Conservation (phyloP, 2,797 vertebrate species). For the Oryzias sinensis region DNA sequence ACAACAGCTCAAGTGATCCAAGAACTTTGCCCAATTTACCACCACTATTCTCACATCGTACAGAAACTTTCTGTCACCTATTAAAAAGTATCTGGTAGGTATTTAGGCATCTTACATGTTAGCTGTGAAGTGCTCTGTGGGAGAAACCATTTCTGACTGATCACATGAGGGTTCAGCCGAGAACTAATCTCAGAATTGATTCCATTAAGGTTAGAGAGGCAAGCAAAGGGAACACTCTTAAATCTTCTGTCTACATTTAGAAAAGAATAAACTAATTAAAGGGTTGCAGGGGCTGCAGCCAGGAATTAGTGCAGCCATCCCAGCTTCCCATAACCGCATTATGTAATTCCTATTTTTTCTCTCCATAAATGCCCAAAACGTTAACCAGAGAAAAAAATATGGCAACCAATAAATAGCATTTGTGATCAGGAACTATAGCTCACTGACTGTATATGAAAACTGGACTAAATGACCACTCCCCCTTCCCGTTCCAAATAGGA, state of each 20-base stretch:
- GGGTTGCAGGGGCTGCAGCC: constrained; percentile 46
- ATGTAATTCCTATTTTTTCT: constrained; percentile 22
- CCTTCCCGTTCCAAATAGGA: too few relatives aligned
- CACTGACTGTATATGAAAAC: too few relatives aligned
- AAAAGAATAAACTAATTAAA: constrained; percentile 69
- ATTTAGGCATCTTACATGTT: constrained; percentile 33
- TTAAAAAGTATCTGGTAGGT: constrained; percentile 17
- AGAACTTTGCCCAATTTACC: background rate
- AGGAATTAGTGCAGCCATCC: constrained; percentile 46
- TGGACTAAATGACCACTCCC: too few relatives aligned
- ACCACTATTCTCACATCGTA: background rate
- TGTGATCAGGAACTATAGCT: too few relatives aligned
- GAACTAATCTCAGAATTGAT: constrained; percentile 68
- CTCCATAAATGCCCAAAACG: constrained; percentile 6
- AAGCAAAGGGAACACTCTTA: constrained; percentile 56
- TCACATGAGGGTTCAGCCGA: constrained; percentile 52
- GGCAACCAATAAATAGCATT: too few relatives aligned
- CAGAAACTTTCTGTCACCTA: constrained; percentile 3
- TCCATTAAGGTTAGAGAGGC: constrained; percentile 67
- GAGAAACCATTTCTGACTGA: constrained; percentile 52
- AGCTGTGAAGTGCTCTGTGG: constrained; percentile 25
- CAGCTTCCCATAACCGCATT: constrained; percentile 43
- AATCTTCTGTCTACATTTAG: constrained; percentile 67
- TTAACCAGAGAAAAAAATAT: constrained; percentile 5
- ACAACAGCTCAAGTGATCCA: background rate